phyloP scores from a whole-genome alignment of 2,888 invertebrate species.

The Dicyrtomina minuta region DNA sequence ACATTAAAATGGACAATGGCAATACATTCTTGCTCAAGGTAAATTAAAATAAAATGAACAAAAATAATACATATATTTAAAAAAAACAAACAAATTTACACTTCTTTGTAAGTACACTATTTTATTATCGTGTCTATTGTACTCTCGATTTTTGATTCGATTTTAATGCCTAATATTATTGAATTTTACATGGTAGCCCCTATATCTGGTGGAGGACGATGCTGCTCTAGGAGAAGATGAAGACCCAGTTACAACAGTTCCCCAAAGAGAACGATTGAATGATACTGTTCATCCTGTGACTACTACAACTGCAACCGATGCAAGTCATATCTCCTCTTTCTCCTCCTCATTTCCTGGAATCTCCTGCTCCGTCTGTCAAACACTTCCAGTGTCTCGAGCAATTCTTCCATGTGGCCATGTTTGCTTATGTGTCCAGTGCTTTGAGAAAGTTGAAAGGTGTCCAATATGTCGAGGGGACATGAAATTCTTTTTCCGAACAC shows the following conservation, averaged over 20 bases:
- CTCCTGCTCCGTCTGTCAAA: constrained; percentile 79
- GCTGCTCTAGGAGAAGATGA: constrained; percentile 27
- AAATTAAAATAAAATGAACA: constrained; percentile 54
- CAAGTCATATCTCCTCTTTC: too few relatives aligned
- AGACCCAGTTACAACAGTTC: neutral
- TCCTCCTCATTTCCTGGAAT: constrained; percentile 34
- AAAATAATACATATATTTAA: neutral
- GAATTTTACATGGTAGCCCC: too few relatives aligned
- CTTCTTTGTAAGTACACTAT: too few relatives aligned
- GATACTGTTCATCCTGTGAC: too few relatives aligned
- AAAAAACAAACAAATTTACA: neutral
- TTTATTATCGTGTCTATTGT: too few relatives aligned
- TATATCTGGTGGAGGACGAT: constrained; percentile 45
- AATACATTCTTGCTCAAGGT: constrained; percentile 81
- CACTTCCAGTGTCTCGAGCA: constrained; percentile 73
- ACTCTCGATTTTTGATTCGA: too few relatives aligned
- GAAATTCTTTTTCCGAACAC: constrained; percentile 79
- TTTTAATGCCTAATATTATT: too few relatives aligned
- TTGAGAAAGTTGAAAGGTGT: constrained; percentile 77
- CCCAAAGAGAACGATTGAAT: neutral
- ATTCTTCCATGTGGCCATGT: constrained; percentile 82
- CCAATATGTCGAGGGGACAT: constrained; percentile 83
- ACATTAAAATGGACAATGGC: constrained; percentile 80
- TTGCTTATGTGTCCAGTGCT: constrained; percentile 78
- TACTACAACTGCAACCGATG: too few relatives aligned